Conservation (phyloP, 2,113 vertebrate genomes). For the Paraplagusia blochii region DNA sequence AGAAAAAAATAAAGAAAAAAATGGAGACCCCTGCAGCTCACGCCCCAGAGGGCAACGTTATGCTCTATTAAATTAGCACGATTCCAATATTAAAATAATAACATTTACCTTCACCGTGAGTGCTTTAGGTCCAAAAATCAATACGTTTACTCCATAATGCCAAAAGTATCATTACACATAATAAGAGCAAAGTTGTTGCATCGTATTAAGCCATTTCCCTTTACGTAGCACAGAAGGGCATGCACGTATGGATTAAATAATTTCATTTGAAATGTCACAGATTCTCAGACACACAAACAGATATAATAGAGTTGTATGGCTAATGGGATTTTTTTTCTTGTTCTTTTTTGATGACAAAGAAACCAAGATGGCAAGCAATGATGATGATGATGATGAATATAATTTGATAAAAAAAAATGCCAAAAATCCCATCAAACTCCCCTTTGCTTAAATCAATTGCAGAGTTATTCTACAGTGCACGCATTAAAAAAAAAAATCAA, state of each 20-base stretch:
- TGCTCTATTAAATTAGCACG: conserved; percentile 78
- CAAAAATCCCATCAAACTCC: conserved; percentile 4
- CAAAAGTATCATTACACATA: conserved; percentile 78
- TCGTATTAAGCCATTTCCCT: conserved; percentile 65
- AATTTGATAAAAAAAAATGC: conserved; percentile 7
- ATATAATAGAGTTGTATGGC: conserved; percentile 69
- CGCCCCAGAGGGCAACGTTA: conserved; percentile 65
- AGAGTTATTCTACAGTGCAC: conserved; percentile 20
- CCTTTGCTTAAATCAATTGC: too few species aligned
- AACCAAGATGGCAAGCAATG: conserved; percentile 28
- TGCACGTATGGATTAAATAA: conserved; percentile 74
- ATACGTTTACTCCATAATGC: conserved; percentile 73
- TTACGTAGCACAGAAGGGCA: conserved; percentile 63
- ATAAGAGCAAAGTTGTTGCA: conserved; percentile 75
- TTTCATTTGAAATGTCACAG: conserved; percentile 80
- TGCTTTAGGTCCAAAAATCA: conserved; percentile 76
- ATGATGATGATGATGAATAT: conserved; percentile 37
- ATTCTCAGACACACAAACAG: conserved; percentile 56
- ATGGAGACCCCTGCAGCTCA: conserved; percentile 66
- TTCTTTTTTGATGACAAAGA: conserved; percentile 29
- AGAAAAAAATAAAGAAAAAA: conserved; percentile 21
- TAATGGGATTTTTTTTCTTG: conserved; percentile 62
- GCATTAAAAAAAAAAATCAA: conserved; percentile 23
- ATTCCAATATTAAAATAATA: conserved; percentile 80
- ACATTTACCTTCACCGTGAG: conserved; percentile 78